Base-by-base conservation (phyloP, 2,888 invertebrate species). In the Cryptocheilus praepositus region DNA sequence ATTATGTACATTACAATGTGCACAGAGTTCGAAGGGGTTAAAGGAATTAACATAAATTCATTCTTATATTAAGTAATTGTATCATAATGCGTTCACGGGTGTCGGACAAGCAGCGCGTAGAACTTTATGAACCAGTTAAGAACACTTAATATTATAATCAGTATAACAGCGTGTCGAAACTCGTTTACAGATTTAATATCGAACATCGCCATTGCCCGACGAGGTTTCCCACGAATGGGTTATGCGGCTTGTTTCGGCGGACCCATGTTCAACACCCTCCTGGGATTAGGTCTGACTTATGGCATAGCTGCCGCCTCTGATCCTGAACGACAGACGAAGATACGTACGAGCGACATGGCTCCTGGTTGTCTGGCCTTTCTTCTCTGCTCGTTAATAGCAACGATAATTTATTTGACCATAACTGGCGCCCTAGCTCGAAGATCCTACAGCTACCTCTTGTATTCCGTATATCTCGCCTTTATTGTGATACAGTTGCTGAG, bases 241-340 rank as follows among this genome's bases (percentile, higher is more conserved):
- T 91, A 92, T 79, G 91, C 93, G 0, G 93, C 93, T 0, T 93
- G 93, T 67, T 92, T 92, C 82, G 94, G 93, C 18, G 93, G 93
- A 5, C 93, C 93, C 0, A 88, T 94, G 64, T 92, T 94, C 81
- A 93, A 90, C 76, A 86, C 89, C 1, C 82, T 90, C 5, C 63
- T 90, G 45, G 90, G 90, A 18, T 81, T 90, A 7, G 90, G 90
- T 18, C 71, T 90, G 53, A 88, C 89, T 11, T 90, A 88, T 67
- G 81, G 86, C 2, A 80, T 86, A 13, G 77, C 85, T 7, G 80
- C 81, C 3, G 60, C 60, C 1, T 25, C 62, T n/a, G 59, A 79
- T 0, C 70, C 80, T 0, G 70, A 82, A 15, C 67, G 69, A 49
- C 64, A 61, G 22, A 80, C 82, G 15, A 68, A 82, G 77, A 80